phyloP scores from a whole-genome alignment of 2,113 vertebrate species.

The Spheniscus mendiculus region DNA sequence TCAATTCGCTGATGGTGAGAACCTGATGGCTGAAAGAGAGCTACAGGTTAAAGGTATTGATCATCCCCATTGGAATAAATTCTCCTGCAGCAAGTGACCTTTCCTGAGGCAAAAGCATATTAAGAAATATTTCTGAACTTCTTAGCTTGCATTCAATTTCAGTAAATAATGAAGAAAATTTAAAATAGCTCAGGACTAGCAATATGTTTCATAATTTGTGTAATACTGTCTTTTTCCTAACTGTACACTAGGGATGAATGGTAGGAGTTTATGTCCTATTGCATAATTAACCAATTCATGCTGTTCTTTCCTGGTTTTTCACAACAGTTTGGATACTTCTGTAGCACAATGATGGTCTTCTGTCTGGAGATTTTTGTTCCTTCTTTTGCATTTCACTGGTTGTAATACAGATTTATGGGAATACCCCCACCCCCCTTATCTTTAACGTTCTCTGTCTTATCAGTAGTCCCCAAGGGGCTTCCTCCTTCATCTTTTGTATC shows the following conservation, averaged over 20 bases:
- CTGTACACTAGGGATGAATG: slow-evolving; percentile 49
- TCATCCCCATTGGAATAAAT: neutral
- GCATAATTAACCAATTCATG: slow-evolving; percentile 38
- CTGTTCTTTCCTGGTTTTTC: slow-evolving; percentile 18
- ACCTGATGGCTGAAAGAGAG: neutral
- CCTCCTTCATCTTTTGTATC: neutral
- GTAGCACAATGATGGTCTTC: neutral
- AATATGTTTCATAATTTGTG: slow-evolving; percentile 29
- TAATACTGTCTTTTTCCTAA: slow-evolving; percentile 40
- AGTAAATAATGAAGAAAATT: slow-evolving; percentile 40
- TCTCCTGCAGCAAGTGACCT: neutral
- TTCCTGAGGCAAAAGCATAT: neutral
- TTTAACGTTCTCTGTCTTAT: neutral
- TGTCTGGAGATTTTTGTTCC: neutral
- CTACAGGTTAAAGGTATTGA: neutral
- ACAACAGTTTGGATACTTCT: neutral
- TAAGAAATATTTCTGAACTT: slow-evolving; percentile 45
- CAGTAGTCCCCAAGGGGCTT: neutral
- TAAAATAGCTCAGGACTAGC: slow-evolving; percentile 30
- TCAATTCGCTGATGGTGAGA: neutral
- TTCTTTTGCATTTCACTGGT: neutral
- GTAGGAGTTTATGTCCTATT: slow-evolving; percentile 21
- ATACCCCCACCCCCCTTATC: neutral
- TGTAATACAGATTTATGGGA: neutral
- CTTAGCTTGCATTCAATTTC: slow-evolving; percentile 44